These are phyloP conservation scores for Diarsia brunnea DNA, from an alignment of 2,888 invertebrate genomes.

Conservation along the genomic window DNA sequence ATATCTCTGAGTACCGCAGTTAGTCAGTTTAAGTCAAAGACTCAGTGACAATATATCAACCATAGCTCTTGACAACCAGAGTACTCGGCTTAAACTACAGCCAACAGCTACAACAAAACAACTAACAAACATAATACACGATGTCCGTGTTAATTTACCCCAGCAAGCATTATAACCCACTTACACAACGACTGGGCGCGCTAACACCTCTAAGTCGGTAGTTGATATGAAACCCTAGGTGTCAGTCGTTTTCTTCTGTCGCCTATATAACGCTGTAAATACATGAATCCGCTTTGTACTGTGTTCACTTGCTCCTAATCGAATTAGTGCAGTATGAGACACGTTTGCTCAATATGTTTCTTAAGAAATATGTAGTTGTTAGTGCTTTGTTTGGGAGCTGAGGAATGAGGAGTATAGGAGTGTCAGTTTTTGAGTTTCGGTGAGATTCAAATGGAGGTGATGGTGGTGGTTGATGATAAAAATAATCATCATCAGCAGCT, in stretches of 20 bases:
- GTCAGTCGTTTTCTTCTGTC: conserved; percentile 75
- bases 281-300: conserved; percentile 84
- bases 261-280: conserved; percentile 74
- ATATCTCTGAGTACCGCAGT: too few species aligned
- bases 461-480: neutral
- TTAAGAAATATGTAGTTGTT: conserved; percentile 20
- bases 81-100: neutral
- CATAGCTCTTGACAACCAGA: neutral
- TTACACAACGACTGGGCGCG: conserved; percentile 58
- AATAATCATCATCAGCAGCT: too few species aligned
- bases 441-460: neutral
- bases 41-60: neutral
- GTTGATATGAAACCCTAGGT: conserved; percentile 84
- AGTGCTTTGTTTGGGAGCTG: neutral
- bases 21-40: neutral
- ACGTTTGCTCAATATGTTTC: conserved; percentile 52
- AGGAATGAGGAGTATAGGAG: neutral
- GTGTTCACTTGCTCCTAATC: conserved; percentile 83
- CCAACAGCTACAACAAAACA: neutral
- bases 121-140: neutral
- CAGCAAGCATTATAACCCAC: conserved; percentile 52
- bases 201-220: conserved; percentile 74
- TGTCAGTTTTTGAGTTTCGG: too few species aligned
- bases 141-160: neutral
- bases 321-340: conserved; percentile 76